A percentile compares a stretch with the other conserved stretches of the same genome.
Conservation (phyloP, 2,113 vertebrate species). For the Coracopsis vasa region DNA sequence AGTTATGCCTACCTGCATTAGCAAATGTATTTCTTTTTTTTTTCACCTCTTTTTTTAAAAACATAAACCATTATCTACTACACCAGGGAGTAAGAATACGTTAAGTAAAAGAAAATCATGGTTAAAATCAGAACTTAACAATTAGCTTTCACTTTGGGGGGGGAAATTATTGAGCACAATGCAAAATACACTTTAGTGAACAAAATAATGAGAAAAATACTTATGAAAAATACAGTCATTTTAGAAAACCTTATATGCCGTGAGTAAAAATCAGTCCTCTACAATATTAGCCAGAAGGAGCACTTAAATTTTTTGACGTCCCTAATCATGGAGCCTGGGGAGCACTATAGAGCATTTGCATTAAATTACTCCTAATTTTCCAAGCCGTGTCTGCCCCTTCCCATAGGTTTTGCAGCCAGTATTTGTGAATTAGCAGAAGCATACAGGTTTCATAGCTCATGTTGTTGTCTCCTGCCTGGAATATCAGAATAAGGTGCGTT, state of each 20-base stretch:
- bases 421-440: slow-evolving; percentile 70
- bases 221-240: slow-evolving; percentile 55
- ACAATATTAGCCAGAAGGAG: slow-evolving; percentile 74
- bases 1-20: slow-evolving; percentile 4
- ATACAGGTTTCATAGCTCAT: slow-evolving; percentile 63
- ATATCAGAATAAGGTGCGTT: slow-evolving; percentile 46
- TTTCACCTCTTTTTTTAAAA: background rate
- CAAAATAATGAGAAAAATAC: slow-evolving; percentile 44
- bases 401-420: slow-evolving; percentile 68
- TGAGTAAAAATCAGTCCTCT: slow-evolving; percentile 70
- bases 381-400: slow-evolving; percentile 57
- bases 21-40: background rate
- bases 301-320: slow-evolving; percentile 77
- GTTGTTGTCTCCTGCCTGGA: slow-evolving; percentile 73
- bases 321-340: slow-evolving; percentile 75
- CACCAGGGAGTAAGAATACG: slow-evolving; percentile 60
- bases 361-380: slow-evolving; percentile 80
- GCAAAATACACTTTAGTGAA: slow-evolving; percentile 54
- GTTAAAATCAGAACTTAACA: slow-evolving; percentile 51
- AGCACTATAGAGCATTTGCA: slow-evolving; percentile 75
- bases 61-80: slow-evolving; percentile 19
- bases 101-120: slow-evolving; percentile 52
- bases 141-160: slow-evolving; percentile 51
- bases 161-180: slow-evolving; percentile 13
- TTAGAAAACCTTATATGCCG: slow-evolving; percentile 51